These are phyloP conservation scores for Cnemophilus loriae DNA, from an alignment of 2,113 vertebrate genomes.

Conservation along the genomic window DNA sequence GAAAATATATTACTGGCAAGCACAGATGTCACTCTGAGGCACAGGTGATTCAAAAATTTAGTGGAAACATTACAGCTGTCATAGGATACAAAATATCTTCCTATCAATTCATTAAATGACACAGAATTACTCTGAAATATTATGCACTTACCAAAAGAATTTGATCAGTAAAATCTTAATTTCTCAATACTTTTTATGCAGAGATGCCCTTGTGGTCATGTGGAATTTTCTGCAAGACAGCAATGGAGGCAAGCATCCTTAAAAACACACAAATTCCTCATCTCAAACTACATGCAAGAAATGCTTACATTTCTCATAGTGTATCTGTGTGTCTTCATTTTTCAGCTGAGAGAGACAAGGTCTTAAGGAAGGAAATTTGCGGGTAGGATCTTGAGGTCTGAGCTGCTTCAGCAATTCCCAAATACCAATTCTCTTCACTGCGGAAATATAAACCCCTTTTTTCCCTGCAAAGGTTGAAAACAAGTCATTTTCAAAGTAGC, in stretches of 20 bases:
- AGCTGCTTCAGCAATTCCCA: background rate
- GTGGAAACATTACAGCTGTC: background rate
- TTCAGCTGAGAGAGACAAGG: background rate
- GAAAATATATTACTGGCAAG: background rate
- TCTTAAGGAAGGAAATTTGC: background rate
- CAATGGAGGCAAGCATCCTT: background rate
- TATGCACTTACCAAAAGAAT: background rate
- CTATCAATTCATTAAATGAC: background rate
- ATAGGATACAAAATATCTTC: background rate
- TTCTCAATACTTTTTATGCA: background rate
- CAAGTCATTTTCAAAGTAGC: background rate
- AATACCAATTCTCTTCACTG: background rate
- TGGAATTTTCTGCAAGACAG: background rate
- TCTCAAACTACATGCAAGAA: background rate
- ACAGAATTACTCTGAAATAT: background rate
- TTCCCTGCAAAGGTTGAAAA: background rate
- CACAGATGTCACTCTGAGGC: background rate
- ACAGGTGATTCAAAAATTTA: background rate
- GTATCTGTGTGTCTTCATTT: background rate
- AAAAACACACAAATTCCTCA: background rate
- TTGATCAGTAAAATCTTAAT: background rate
- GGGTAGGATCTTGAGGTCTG: background rate
- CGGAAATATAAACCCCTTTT: accelerated
- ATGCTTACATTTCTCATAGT: background rate
- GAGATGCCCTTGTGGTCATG: background rate